phyloP scores from a whole-genome alignment of 2,797 vertebrate species.

The Gymnocypris eckloni region DNA sequence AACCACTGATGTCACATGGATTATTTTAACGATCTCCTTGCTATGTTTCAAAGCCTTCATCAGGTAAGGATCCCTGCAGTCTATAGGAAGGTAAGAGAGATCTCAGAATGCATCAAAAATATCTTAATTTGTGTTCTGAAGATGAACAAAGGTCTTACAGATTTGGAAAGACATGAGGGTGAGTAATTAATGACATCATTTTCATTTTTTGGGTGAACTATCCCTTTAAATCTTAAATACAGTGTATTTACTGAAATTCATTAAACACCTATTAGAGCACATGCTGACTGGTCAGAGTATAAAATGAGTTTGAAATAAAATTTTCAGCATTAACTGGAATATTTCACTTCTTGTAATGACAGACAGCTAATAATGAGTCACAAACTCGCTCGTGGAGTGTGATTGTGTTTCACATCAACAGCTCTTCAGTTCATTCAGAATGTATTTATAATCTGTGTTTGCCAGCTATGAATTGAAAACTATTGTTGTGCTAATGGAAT shows the following conservation, averaged over 20 bases:
- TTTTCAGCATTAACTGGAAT: conserved; percentile 5
- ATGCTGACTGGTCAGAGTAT: conserved; percentile 5
- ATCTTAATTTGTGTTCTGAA: too few species aligned
- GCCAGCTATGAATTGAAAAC: background rate
- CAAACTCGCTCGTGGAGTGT: conserved; percentile 1
- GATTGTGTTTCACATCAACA: background rate
- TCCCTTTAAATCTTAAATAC: background rate
- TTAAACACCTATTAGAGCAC: conserved; percentile 22
- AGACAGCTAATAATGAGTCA: conserved; percentile 3
- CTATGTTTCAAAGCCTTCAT: too few species aligned
- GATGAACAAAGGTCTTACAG: too few species aligned
- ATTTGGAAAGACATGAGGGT: too few species aligned
- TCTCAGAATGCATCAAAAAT: too few species aligned
- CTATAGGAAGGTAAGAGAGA: too few species aligned
- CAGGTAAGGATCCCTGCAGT: too few species aligned
- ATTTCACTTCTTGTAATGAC: conserved; percentile 14
- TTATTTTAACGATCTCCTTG: too few species aligned
- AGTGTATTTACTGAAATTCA: background rate
- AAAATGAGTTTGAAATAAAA: conserved; percentile 19
- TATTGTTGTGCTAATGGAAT: conserved; percentile 14
- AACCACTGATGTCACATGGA: too few species aligned
- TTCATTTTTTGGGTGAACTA: background rate
- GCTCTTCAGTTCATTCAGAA: conserved; percentile 4
- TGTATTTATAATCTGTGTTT: conserved; percentile 20
- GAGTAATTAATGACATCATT: too few species aligned